Evolutionary conservation across 2,797 vertebrate genomes (phyloP).

Genomic region (Aselliscus stoliczkanus): DNA sequence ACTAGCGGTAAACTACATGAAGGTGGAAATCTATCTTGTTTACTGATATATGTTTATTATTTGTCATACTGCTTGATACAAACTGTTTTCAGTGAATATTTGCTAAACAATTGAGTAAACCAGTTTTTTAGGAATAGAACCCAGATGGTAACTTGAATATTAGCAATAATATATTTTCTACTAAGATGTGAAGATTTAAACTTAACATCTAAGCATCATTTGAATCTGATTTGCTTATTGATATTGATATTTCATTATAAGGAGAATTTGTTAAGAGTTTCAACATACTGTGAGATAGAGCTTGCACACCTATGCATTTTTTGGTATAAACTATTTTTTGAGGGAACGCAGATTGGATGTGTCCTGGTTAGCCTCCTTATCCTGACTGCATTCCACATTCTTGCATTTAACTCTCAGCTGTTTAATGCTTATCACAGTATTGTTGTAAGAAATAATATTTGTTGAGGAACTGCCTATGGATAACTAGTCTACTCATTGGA

Average conservation of each 20-base stretch:
- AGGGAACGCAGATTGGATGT: not conserved
- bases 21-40: not conserved
- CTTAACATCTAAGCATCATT: not conserved
- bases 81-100: constrained; percentile 17
- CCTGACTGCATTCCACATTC: not conserved
- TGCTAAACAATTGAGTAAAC: constrained; percentile 12
- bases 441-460: not conserved
- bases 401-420: not conserved
- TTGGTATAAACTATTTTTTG: not conserved
- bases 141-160: not conserved
- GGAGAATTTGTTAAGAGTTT: not conserved
- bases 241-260: not conserved
- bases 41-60: not conserved
- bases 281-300: not conserved
- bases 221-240: constrained; percentile 36
- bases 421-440: not conserved
- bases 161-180: constrained; percentile 8
- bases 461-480: not conserved
- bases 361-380: not conserved
- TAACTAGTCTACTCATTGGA: not conserved
- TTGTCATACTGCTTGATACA: not conserved
- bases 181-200: constrained; percentile 29
- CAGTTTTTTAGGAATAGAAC: not conserved
- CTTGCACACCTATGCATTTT: not conserved
- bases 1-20: not conserved